Base-by-base conservation (phyloP, 2,797 vertebrate genomes). In the Scyliorhinus canicula region DNA sequence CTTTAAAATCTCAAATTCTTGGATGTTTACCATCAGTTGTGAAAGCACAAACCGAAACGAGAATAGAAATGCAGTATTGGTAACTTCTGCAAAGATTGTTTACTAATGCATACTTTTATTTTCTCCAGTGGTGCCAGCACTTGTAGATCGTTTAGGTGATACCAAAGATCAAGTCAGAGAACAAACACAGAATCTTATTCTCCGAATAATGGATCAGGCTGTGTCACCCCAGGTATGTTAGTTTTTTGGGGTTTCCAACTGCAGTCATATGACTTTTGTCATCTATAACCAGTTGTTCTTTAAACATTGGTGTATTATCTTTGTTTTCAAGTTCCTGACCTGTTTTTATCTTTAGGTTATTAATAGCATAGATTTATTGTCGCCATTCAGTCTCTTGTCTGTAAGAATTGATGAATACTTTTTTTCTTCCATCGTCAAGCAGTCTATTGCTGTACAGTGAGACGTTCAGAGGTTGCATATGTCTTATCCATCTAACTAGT, bases 151-250 rank as follows among this genome's bases (percentile, higher is more conserved):
- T 95, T 97, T 99, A 97, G 99, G 99, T 95, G 99, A 99, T 96
- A 97, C 97, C 95, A 99, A 99, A 97, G 99, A 99, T 96, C 99
- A 99, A 96, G 98, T 99, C 96, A 98, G 99, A 96, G 99, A 99
- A 79, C 98, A 99, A 97, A 98, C 98, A 95, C 98, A 99, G 96
- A 97, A 96, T 67, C 97, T 99, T 95, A 98, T 98, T 95, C 95
- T 99, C 95, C 98, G 98, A 96, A 96, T 98, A 96, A 99, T 99
- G 98, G 98, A 98, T 9, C 98, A 98, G 96, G 96, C 97, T 47
- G 97, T 98, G 95, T 97, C 98, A 0, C 98, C 99, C 95, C 98
- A 98, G 98, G 99, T 99, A 98, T 97, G 97, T 95, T 50, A n/a
- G 3, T 8, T 86, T 96, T 60, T n/a, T 93, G 4, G 86, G 14